phyloP scores from a whole-genome alignment of 35 echinoderm and acorn worm genomes.

The Ophiothrix spiculata region DNA sequence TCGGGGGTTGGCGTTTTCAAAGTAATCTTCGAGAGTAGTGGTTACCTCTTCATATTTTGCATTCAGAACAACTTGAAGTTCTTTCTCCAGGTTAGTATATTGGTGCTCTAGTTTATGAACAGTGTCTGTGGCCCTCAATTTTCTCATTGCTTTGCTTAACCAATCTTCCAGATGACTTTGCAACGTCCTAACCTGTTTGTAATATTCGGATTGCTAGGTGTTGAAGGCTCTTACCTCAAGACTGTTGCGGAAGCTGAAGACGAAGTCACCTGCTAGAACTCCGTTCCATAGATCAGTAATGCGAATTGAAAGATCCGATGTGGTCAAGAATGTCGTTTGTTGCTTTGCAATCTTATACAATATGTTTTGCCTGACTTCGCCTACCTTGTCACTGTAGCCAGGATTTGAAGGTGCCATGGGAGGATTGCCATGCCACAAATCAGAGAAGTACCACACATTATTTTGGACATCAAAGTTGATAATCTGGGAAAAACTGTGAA shows the following conservation, averaged over 20 bases:
- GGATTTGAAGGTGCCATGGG: constrained; percentile 15
- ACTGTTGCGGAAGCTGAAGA: not conserved
- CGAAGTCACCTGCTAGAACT: not conserved
- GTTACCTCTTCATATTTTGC: not conserved
- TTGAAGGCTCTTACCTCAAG: not conserved
- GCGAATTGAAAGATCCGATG: not conserved
- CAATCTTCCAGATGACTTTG: not conserved
- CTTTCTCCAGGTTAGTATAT: not conserved
- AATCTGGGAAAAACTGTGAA: not conserved
- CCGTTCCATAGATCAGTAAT: not conserved
- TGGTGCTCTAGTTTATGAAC: not conserved
- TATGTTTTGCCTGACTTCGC: not conserved
- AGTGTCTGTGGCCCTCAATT: not conserved
- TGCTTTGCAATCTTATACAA: not conserved
- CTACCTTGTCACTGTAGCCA: not conserved
- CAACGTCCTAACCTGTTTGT: not conserved
- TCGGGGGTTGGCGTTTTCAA: too few relatives aligned
- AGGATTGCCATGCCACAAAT: not conserved
- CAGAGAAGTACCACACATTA: not conserved
- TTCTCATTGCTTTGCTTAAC: not conserved
- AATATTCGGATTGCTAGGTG: not conserved
- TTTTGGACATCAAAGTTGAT: constrained; percentile 5
- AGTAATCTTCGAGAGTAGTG: too few relatives aligned
- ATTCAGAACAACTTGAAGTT: not conserved
- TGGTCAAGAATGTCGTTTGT: not conserved